Evolutionary conservation across 1,140 invertebrate genomes (phyloP), one percentile per base, ranked within the genome.

Genomic region (Lithobius niger): DNA sequence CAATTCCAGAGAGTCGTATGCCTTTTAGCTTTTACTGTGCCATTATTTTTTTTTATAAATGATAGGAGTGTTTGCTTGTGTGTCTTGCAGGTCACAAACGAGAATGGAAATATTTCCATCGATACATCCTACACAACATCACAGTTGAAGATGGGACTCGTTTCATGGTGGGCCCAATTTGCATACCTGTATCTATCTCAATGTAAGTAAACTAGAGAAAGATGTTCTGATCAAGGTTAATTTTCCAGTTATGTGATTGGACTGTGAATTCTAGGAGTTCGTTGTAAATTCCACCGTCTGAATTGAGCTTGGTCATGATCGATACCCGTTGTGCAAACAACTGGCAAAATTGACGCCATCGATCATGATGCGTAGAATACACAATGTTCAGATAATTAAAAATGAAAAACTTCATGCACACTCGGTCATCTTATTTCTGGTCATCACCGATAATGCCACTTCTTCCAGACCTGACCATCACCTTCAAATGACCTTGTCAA

Each of bases 101-200:
- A 42, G 80, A 84, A 62, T 86, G 83, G 83, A 75, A 72, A 31
- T 62, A 81, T 36, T 76, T 84, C 70, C 80, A 84, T 61, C 69
- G 83, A 27, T 86, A 84, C 65, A 79, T 75, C 2, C 79, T 83
- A 60, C 80, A 83, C 63, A 82, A 81, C 69, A 76, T 82, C 25
- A 80, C 79, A 61, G 67, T 83, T 31, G 70, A 77, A 54, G 75
- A 84, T 65, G 78, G 78, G 16, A 73, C 74, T 22, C 73, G 71
- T 48, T 70, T 81, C 16, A 74, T 76, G 54, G 69, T 83, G 4
- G 82, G 81, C 24, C 74, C 79, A 26, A 76, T 84, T 48, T 81
- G 77, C 58, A 81, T 84, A 62, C 82, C 82, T 0, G 72, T 66
- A 18, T 79, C 79, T 0, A 75, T 73, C 10, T 75, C 79, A 1